Evolutionary conservation across 2,888 invertebrate genomes (phyloP).

Genomic region (Microctonus hyperodae): DNA sequence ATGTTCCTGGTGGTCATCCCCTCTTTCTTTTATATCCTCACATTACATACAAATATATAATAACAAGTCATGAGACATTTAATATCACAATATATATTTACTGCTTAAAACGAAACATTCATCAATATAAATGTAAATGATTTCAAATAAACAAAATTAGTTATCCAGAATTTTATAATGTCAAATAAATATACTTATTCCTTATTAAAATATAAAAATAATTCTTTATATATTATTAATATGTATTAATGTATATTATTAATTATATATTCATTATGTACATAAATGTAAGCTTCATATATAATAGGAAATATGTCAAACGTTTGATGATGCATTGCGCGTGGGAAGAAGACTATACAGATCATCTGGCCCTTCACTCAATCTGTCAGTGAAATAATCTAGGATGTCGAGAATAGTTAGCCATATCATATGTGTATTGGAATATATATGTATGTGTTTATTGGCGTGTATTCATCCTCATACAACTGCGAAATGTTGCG

Average conservation of each 20-base stretch:
- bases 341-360: not conserved
- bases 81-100: not conserved
- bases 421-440: not conserved
- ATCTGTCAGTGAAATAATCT: conserved; percentile 13
- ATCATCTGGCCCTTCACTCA: conserved; percentile 1
- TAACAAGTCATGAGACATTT: conserved; percentile 26
- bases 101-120: not conserved
- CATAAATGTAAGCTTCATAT: too few relatives aligned
- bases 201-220: too few relatives aligned
- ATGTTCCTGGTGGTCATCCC: not conserved
- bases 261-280: too few relatives aligned
- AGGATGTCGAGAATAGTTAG: not conserved
- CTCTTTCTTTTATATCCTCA: conserved; percentile 15
- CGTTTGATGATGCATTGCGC: conserved; percentile 12
- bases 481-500: conserved; percentile 31
- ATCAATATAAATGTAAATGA: too few relatives aligned
- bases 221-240: too few relatives aligned
- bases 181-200: too few relatives aligned
- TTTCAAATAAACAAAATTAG: not conserved
- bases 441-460: not conserved
- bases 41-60: not conserved
- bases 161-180: too few relatives aligned
- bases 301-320: too few relatives aligned
- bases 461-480: not conserved
- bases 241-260: too few relatives aligned